Conservation (phyloP, 2,797 vertebrate genomes). For the Malurus leucopterus region DNA sequence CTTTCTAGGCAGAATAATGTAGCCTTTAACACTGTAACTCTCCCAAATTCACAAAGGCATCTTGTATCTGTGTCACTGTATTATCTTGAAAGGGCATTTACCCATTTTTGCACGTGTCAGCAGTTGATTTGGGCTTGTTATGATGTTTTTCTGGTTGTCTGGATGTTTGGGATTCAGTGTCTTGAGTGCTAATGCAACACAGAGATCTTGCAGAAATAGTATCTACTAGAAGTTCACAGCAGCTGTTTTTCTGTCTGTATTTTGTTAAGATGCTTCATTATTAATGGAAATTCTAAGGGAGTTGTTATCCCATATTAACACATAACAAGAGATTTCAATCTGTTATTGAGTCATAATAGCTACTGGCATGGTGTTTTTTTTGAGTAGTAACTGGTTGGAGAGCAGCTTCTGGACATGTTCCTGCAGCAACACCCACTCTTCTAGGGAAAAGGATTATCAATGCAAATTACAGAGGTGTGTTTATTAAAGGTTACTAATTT, state of each 20-base stretch:
- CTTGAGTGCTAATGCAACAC: not conserved
- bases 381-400: constrained; percentile 32
- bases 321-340: constrained; percentile 48
- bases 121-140: not conserved
- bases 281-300: constrained; percentile 29
- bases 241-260: constrained; percentile 5
- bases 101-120: not conserved
- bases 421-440: constrained; percentile 59
- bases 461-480: constrained; percentile 65
- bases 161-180: not conserved
- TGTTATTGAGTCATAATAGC: constrained; percentile 40
- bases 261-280: constrained; percentile 17
- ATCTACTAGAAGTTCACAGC: not conserved
- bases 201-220: not conserved
- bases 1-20: not conserved
- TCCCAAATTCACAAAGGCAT: not conserved
- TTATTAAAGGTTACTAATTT: constrained; percentile 61
- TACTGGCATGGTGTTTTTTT: constrained; percentile 22
- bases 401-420: constrained; percentile 57
- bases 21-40: not conserved
- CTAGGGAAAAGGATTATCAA: constrained; percentile 65
- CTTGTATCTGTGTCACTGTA: not conserved
- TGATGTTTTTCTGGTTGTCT: not conserved
- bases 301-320: constrained; percentile 15
- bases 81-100: not conserved